Evolutionary conservation across 2,888 invertebrate species (phyloP).

Genomic region (Hylaea fasciaria): DNA sequence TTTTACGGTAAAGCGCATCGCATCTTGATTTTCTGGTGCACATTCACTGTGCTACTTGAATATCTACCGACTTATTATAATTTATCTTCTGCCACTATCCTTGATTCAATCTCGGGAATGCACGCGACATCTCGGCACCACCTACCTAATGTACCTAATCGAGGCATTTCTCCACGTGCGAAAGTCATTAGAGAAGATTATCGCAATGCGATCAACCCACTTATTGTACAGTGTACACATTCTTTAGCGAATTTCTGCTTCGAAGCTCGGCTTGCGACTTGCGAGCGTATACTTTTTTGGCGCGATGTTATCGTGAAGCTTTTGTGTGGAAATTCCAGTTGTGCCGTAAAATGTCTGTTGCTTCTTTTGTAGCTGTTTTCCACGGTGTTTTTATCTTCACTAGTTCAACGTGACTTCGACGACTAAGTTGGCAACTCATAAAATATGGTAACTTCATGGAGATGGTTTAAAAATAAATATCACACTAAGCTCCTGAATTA

Average conservation of each 20-base stretch:
- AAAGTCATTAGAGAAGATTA: constrained; percentile 39
- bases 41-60: constrained; percentile 12
- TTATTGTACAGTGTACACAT: constrained; percentile 27
- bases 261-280: constrained; percentile 18
- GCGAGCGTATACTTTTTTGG: constrained; percentile 18
- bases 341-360: constrained; percentile 9
- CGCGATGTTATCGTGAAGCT: constrained; percentile 24
- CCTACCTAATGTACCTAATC: constrained; percentile 20
- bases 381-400: constrained; percentile 9
- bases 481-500: no score
- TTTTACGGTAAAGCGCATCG: constrained; percentile 23
- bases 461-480: neutral
- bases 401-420: neutral
- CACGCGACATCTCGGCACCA: constrained; percentile 19
- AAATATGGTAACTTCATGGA: neutral
- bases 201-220: constrained; percentile 44
- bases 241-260: constrained; percentile 37
- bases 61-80: constrained; percentile 6
- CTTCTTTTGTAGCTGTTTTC: constrained; percentile 17
- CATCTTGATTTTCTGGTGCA: constrained; percentile 25
- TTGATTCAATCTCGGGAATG: constrained; percentile 35
- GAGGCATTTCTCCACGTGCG: constrained; percentile 37
- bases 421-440: neutral
- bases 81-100: constrained; percentile 16
- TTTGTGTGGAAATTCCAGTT: constrained; percentile 18